Base-by-base conservation (phyloP, 2,888 invertebrate genomes). In the Camponotus fellah region DNA sequence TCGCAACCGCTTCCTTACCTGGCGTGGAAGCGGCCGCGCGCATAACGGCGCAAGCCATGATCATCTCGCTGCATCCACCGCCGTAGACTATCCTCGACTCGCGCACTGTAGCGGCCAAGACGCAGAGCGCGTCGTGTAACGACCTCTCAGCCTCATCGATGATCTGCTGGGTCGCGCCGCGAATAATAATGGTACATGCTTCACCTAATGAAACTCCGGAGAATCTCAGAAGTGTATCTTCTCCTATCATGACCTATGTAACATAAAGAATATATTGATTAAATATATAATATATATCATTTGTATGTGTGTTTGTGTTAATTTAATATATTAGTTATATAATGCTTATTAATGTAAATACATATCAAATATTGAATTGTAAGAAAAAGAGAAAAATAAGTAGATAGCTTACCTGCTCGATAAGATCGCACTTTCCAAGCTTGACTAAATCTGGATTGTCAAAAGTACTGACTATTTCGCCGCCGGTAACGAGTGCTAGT, bases 71-170 rank as follows among this genome's bases (percentile, higher is more conserved):
- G 92, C 99, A 98, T 87, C 98, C 98, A 94, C 99, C 99, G 34
- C 99, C 99, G 93, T 96, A 98, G 12, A 99, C 97, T 81, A 98
- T 97, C 92, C 98, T 97, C 0, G 98, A 97, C 95, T 99, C 99
- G 91, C 97, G 98, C 10, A 99, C 99, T 6, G 99, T 99, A 53
- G 99, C 99, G 2, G 98, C 97, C 79, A 99, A 96, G 0, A 99
- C 99, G 95, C 99, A 99, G 3, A 99, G 96, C 0, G 99, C 99
- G 95, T 99, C 99, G 94, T 99, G 99, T 74, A 99, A 95, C 0
- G 99, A 99, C 66, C 99, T 97, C 92, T 99, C 99, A 0, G 99
- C 99, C 95, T 99, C 99, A 92, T 99, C 99, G 56, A 99, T 96
- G 93, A 99, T 99, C 95, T 99, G 99, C 95, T 99, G 98, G 0